Evolutionary conservation across 2,888 invertebrate genomes (phyloP).

Genomic region (Thysanoteuthis rhombus): DNA sequence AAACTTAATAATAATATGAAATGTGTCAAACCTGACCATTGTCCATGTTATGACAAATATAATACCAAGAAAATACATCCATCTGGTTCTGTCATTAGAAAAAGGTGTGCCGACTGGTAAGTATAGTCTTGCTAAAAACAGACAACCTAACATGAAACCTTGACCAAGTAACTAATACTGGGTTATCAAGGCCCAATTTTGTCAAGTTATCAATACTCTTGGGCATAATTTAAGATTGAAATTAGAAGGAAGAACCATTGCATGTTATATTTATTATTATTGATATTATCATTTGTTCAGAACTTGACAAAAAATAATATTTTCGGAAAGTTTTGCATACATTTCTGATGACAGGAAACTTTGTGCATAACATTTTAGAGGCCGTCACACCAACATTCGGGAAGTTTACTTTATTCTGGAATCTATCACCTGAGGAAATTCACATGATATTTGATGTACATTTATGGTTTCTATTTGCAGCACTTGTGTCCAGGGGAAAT

Average conservation of each 20-base stretch:
- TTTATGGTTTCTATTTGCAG: not conserved
- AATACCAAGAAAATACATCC: not conserved
- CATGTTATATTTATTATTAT: not conserved
- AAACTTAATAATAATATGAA: not conserved
- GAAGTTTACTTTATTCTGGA: not conserved
- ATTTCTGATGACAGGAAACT: no score
- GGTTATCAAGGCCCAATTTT: not conserved
- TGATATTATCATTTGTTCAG: not conserved
- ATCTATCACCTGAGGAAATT: not conserved
- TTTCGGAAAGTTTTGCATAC: no score
- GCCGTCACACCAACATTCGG: no score
- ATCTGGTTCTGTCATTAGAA: not conserved
- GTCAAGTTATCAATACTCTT: not conserved
- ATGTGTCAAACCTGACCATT: not conserved
- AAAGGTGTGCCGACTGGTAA: conserved; percentile 23
- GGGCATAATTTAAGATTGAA: not conserved
- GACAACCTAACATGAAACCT: not conserved
- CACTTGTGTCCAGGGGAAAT: not conserved
- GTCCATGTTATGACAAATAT: conserved; percentile 27
- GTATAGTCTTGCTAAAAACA: not conserved
- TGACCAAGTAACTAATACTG: not conserved
- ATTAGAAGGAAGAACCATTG: not conserved
- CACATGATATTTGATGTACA: not conserved
- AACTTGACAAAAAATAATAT: no score
- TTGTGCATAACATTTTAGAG: no score